Conservation (phyloP, 2,113 vertebrate species). For the Emydocephalus ijimae region DNA sequence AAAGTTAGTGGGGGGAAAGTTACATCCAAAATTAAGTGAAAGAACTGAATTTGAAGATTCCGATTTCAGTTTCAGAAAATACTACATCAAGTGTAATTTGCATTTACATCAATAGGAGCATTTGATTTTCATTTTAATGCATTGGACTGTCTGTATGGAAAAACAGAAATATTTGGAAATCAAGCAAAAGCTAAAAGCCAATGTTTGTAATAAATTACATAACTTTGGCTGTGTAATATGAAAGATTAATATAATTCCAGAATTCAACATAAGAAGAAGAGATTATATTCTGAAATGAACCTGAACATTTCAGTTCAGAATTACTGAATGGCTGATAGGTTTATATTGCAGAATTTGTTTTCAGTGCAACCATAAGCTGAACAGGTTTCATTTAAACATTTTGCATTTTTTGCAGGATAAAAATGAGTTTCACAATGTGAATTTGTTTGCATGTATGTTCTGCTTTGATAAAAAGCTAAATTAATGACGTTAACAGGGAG, state of each 20-base stretch:
- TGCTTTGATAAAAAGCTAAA: no score
- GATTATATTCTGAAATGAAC: not conserved
- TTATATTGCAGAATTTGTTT: no score
- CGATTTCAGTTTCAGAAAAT: not conserved
- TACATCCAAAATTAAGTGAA: not conserved
- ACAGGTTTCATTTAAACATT: no score
- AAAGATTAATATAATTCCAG: not conserved
- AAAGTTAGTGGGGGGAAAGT: slow-evolving; percentile 26
- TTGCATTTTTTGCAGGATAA: no score
- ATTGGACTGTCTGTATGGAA: not conserved
- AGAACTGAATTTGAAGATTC: slow-evolving; percentile 2
- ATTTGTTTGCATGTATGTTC: no score
- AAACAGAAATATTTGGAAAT: not conserved
- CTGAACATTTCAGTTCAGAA: no score
- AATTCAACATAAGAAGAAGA: not conserved
- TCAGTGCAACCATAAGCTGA: no score
- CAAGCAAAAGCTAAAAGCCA: not conserved
- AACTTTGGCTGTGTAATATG: not conserved
- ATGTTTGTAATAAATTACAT: not conserved
- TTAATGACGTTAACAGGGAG: no score
- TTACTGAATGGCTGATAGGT: no score
- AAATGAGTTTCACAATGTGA: no score
- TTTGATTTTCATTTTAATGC: not conserved
- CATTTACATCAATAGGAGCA: not conserved
- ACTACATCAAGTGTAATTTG: not conserved